phyloP scores from a whole-genome alignment of 2,888 invertebrate genomes.

The Drosophila diplacantha region DNA sequence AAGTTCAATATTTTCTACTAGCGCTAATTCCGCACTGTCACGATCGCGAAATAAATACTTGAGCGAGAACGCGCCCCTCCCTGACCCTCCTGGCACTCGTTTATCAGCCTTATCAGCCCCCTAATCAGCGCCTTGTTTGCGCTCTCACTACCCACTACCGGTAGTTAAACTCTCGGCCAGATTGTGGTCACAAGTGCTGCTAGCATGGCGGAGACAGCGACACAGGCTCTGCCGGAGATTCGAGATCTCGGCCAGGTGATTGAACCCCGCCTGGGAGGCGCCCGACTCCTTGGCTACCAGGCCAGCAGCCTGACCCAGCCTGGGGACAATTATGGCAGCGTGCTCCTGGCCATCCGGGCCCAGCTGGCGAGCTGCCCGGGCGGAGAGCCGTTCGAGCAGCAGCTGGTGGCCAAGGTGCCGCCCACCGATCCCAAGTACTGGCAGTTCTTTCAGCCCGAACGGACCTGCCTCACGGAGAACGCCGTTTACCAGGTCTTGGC shows the following conservation, averaged over 20 bases:
- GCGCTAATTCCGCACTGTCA: not conserved
- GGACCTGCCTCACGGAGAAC: constrained; percentile 54
- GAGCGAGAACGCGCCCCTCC: not conserved
- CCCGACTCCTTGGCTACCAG: constrained; percentile 26
- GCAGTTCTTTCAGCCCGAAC: constrained; percentile 57
- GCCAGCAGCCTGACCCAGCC: constrained; percentile 48
- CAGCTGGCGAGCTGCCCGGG: constrained; percentile 25
- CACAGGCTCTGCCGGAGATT: constrained; percentile 42
- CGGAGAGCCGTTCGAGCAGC: constrained; percentile 12
- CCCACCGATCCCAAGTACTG: constrained; percentile 55
- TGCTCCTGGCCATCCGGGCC: constrained; percentile 47
- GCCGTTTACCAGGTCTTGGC: constrained; percentile 53
- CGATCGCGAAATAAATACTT: constrained; percentile 2
- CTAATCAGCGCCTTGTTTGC: constrained; percentile 11
- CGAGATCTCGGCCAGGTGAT: constrained; percentile 35
- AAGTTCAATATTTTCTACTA: constrained; percentile 67
- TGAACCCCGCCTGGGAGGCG: constrained; percentile 25
- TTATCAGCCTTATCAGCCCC: constrained; percentile 15
- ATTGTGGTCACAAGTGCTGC: constrained; percentile 4
- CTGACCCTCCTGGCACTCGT: not conserved
- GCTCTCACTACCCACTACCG: not conserved
- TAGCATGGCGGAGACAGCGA: constrained; percentile 14
- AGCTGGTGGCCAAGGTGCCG: constrained; percentile 53
- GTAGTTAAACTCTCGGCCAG: not conserved
- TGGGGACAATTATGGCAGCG: constrained; percentile 59